Evolutionary conservation across 2,888 invertebrate genomes (phyloP).

Genomic region (Corbicula japonica): DNA sequence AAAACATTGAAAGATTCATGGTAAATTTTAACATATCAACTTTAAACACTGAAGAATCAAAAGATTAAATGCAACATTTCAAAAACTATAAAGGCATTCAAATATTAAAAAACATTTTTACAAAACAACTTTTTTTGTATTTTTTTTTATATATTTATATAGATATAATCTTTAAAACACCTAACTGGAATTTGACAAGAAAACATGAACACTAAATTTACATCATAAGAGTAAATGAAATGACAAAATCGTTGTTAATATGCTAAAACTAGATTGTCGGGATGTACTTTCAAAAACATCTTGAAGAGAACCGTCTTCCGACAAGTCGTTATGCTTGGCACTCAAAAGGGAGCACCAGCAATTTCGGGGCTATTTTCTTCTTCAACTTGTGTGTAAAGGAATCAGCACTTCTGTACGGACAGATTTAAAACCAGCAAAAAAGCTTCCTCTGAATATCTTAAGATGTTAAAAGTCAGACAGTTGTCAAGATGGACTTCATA

Average conservation of each 20-base stretch:
- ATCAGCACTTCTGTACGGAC: background rate
- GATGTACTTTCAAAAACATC: slow-evolving; percentile 63
- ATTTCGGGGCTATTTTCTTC: slow-evolving; percentile 2
- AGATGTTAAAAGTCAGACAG: slow-evolving; percentile 8
- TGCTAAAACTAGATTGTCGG: slow-evolving; percentile 82
- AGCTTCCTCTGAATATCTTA: slow-evolving; percentile 6
- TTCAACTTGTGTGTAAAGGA: background rate
- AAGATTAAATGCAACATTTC: slow-evolving; percentile 78
- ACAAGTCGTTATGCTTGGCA: slow-evolving; percentile 69
- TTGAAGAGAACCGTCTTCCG: slow-evolving; percentile 61
- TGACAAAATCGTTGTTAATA: slow-evolving; percentile 78
- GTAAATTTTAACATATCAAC: slow-evolving; percentile 68
- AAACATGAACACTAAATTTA: slow-evolving; percentile 79
- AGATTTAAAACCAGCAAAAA: slow-evolving; percentile 8
- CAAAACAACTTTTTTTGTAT: slow-evolving; percentile 65
- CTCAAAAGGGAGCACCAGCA: slow-evolving; percentile 84
- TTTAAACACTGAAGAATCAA: slow-evolving; percentile 74
- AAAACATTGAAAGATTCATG: slow-evolving; percentile 75
- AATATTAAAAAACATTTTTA: slow-evolving; percentile 76
- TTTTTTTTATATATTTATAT: slow-evolving; percentile 57
- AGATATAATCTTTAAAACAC: slow-evolving; percentile 70
- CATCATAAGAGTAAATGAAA: slow-evolving; percentile 67
- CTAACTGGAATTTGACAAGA: slow-evolving; percentile 76
- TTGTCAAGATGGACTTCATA: slow-evolving; percentile 13
- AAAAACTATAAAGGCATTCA: slow-evolving; percentile 78